Evolutionary conservation across 2,888 invertebrate genomes (phyloP), one percentile per base, ranked within the genome.

Genomic region (Tethea ocularis): DNA sequence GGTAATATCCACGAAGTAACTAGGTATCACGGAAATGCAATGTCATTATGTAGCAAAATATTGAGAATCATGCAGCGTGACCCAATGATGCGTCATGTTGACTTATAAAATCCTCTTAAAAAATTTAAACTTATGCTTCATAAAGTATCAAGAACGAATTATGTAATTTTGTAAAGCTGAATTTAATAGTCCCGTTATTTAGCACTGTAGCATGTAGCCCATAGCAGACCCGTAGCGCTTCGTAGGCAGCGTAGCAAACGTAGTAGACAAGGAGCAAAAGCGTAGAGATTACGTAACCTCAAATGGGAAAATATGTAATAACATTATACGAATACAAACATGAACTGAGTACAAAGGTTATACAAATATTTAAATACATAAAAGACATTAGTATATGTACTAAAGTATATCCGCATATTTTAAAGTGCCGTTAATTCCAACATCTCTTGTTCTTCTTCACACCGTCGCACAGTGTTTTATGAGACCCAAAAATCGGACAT

Each of bases 191-290:
- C 8, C 20, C 15, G 17, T 41, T 17, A n/a, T 53, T 46, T 26
- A 24, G n/a, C 52, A n/a, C n/a, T n/a, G n/a, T n/a, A n/a, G n/a
- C 6, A 46, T 52, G 57, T 59, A 62, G 57, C 56, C 36, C 59
- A 61, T 67, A 65, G 67, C 46, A 10, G 10, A n/a, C 20, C 58
- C 66, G 67, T 72, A 75, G 72, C 63, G 58, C 63, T 66, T 61
- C 61, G 67, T 69, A 74, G 73, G 54, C n/a, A 57, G 52, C 63
- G 68, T 71, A 71, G 68, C 38, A 24, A 23, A 36, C 20, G 22
- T 57, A 55, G n/a, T 8, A 23, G 6, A 26, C 26, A 38, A 38
- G 29, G 26, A 56, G 55, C 51, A 55, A 59, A 55, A 8, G 51
- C 55, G 41, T 41, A 41, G 41, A n/a, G 17, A 7, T 41, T 17